phyloP scores from a whole-genome alignment of 1,140 invertebrate species.

The Lucilia cuprina region DNA sequence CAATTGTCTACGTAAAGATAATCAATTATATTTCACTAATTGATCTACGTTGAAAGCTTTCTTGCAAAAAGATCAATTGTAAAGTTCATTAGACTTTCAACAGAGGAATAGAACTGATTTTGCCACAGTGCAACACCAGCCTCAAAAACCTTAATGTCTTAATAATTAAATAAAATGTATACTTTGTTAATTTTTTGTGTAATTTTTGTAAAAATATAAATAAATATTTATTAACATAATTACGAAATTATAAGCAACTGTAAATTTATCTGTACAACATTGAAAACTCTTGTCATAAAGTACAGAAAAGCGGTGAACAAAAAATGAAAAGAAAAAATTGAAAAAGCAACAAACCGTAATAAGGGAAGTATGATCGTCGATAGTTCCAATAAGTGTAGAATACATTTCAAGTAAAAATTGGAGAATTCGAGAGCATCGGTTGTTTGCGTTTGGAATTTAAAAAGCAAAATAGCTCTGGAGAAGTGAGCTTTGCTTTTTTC shows the following conservation, averaged over 20 bases:
- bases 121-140: neutral
- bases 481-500: too few species aligned
- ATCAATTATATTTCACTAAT: too few species aligned
- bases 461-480: too few species aligned
- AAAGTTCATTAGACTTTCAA: too few species aligned
- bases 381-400: neutral
- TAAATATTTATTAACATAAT: neutral
- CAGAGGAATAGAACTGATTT: too few species aligned
- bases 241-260: slow-evolving; percentile 6
- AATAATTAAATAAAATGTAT: neutral
- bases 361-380: neutral
- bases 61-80: too few species aligned
- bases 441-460: too few species aligned
- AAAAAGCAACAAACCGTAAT: neutral
- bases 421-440: too few species aligned
- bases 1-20: too few species aligned
- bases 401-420: too few species aligned
- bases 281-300: slow-evolving; percentile 1
- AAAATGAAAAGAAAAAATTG: neutral
- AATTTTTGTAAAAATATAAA: neutral
- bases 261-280: slow-evolving; percentile 2
- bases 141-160: neutral
- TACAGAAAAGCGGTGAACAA: neutral
- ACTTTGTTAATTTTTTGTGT: neutral
- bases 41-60: too few species aligned